Evolutionary conservation across 2,888 invertebrate species (phyloP).

Genomic region (Thalpophila matura): DNA sequence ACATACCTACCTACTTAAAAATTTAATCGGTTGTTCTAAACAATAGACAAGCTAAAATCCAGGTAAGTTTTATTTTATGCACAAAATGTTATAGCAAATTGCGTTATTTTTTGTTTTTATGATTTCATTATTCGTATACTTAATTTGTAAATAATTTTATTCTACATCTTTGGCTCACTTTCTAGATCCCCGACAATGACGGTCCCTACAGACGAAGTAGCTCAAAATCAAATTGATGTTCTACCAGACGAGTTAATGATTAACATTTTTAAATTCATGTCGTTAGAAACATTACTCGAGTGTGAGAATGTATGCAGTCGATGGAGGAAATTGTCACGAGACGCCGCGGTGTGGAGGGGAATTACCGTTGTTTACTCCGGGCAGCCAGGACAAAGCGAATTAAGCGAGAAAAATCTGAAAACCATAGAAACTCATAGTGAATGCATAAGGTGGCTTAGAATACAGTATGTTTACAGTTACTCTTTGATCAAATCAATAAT

Average conservation of each 20-base stretch:
- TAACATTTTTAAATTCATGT: slow-evolving; percentile 80
- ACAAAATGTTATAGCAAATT: not conserved
- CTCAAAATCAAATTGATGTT: slow-evolving; percentile 62
- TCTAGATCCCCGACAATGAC: slow-evolving; percentile 58
- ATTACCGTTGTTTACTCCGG: slow-evolving; percentile 80
- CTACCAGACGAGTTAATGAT: slow-evolving; percentile 85
- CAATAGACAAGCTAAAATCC: not conserved
- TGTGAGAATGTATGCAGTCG: slow-evolving; percentile 81
- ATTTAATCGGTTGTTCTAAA: not conserved
- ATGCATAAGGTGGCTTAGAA: slow-evolving; percentile 76
- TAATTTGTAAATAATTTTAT: not conserved
- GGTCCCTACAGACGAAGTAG: slow-evolving; percentile 54
- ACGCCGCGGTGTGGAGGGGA: slow-evolving; percentile 78
- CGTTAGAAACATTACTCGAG: slow-evolving; percentile 76
- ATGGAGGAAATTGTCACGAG: slow-evolving; percentile 80
- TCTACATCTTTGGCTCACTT: slow-evolving; percentile 6
- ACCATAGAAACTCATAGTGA: slow-evolving; percentile 78
- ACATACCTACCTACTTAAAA: not conserved
- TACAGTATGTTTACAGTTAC: slow-evolving; percentile 84
- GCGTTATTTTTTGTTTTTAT: not conserved
- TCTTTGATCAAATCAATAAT: slow-evolving; percentile 75
- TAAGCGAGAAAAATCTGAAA: slow-evolving; percentile 74
- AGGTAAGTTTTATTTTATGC: slow-evolving; percentile 26
- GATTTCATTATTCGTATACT: not conserved
- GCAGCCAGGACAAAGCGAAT: slow-evolving; percentile 79